Conservation (phyloP, 2,113 vertebrate genomes). For the Xenopus laevis region DNA sequence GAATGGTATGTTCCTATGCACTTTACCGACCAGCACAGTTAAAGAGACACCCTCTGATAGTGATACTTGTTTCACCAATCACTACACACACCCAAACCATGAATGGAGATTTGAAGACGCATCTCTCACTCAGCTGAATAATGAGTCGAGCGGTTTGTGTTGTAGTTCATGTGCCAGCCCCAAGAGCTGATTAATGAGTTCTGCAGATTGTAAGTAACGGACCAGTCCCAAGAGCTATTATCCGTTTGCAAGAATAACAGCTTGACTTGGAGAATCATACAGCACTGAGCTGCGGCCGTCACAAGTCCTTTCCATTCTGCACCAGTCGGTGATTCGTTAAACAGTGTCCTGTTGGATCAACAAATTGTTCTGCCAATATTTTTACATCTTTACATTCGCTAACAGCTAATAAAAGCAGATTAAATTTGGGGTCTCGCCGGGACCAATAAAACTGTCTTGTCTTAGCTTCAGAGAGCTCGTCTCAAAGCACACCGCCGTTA, state of each 20-base stretch:
- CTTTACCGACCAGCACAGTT: too few species aligned
- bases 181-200: not conserved
- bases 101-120: too few species aligned
- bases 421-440: slow-evolving; percentile 20
- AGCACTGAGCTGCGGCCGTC: too few species aligned
- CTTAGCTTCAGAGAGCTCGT: not conserved
- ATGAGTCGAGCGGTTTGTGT: too few species aligned
- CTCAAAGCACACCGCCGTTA: not conserved
- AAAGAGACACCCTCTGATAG: too few species aligned
- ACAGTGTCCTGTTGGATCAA: slow-evolving; percentile 30
- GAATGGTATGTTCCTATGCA: too few species aligned
- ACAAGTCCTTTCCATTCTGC: not conserved
- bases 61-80: too few species aligned
- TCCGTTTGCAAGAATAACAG: not conserved
- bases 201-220: not conserved
- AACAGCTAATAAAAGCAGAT: slow-evolving; percentile 29
- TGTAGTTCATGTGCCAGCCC: not conserved
- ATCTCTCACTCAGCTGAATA: too few species aligned
- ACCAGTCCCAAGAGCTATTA: not conserved
- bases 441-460: slow-evolving; percentile 28
- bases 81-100: too few species aligned
- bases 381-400: not conserved
- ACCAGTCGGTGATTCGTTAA: slow-evolving; percentile 1
- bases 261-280: not conserved
- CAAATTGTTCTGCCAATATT: slow-evolving; percentile 37